These are phyloP conservation scores for Psammodynastes pulverulentus DNA, from an alignment of 2,113 vertebrate genomes.

Conservation along the genomic window DNA sequence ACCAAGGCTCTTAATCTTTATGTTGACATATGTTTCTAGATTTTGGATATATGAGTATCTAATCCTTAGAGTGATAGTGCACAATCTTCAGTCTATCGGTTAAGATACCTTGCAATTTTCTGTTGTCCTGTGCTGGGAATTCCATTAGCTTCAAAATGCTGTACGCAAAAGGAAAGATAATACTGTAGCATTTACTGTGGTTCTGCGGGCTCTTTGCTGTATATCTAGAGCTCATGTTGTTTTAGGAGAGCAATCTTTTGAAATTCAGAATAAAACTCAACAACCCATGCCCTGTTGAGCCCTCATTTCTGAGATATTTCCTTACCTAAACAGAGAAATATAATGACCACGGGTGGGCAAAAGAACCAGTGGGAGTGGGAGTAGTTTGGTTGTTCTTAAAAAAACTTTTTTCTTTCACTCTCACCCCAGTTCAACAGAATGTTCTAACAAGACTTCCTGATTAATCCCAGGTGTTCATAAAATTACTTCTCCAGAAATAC, in stretches of 20 bases:
- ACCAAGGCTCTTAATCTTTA: background rate
- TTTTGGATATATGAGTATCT: background rate
- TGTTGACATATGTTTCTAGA: background rate
- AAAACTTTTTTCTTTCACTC: background rate
- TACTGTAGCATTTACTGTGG: background rate
- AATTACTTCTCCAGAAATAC: slow-evolving; percentile 7
- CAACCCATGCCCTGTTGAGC: background rate
- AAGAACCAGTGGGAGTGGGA: background rate
- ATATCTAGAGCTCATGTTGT: background rate
- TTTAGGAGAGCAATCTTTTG: background rate
- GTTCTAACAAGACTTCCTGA: slow-evolving; percentile 3
- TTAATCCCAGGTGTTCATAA: slow-evolving; percentile 11
- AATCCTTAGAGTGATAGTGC: background rate
- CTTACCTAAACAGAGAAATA: background rate
- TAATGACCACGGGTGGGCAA: background rate
- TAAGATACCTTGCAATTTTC: background rate
- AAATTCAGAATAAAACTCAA: background rate
- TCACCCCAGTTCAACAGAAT: background rate
- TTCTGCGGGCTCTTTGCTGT: background rate
- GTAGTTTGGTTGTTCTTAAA: background rate
- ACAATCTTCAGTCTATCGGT: background rate
- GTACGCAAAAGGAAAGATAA: background rate
- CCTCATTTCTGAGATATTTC: background rate
- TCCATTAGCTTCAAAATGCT: background rate
- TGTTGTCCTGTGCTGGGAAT: background rate